Evolutionary conservation across 2,888 invertebrate species (phyloP).

Genomic region (Drosophila helvetica): DNA sequence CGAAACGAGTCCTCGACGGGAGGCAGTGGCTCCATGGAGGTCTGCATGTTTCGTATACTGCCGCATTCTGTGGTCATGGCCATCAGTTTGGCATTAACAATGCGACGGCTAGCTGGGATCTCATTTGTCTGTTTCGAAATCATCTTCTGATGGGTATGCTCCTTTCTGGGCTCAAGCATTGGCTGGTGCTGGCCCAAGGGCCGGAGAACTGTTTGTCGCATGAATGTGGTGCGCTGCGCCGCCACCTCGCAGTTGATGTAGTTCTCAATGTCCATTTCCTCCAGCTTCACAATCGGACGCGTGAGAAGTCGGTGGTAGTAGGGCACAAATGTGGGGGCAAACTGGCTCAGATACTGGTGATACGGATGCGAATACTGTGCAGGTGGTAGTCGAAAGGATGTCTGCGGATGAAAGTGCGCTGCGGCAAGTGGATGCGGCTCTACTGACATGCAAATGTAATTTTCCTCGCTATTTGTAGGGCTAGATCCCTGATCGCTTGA

Average conservation of each 20-base stretch:
- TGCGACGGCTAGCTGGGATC: slow-evolving; percentile 14
- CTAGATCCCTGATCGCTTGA: slow-evolving; percentile 8
- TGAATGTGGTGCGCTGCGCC: slow-evolving; percentile 29
- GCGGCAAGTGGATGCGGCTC: slow-evolving; percentile 6
- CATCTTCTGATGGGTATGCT: not conserved
- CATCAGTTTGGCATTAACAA: slow-evolving; percentile 33
- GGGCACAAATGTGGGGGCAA: slow-evolving; percentile 37
- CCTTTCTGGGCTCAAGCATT: slow-evolving; percentile 6
- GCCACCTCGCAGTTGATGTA: slow-evolving; percentile 55
- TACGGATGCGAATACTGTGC: slow-evolving; percentile 32
- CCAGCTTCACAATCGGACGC: slow-evolving; percentile 31
- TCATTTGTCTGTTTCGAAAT: not conserved
- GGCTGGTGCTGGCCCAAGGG: slow-evolving; percentile 31
- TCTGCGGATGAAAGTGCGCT: slow-evolving; percentile 22
- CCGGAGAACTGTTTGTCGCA: slow-evolving; percentile 18
- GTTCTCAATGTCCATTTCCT: slow-evolving; percentile 54
- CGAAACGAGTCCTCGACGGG: slow-evolving; percentile 35
- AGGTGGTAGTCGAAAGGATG: not conserved
- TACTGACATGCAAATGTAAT: slow-evolving; percentile 33
- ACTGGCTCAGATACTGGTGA: slow-evolving; percentile 38
- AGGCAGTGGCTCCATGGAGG: slow-evolving; percentile 32
- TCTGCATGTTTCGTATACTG: slow-evolving; percentile 2
- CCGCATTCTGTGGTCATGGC: slow-evolving; percentile 28
- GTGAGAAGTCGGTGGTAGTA: slow-evolving; percentile 42
- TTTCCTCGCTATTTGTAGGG: slow-evolving; percentile 39